These are phyloP conservation scores for Cheilosia soror DNA, from an alignment of 2,888 invertebrate species.

Conservation along the genomic window DNA sequence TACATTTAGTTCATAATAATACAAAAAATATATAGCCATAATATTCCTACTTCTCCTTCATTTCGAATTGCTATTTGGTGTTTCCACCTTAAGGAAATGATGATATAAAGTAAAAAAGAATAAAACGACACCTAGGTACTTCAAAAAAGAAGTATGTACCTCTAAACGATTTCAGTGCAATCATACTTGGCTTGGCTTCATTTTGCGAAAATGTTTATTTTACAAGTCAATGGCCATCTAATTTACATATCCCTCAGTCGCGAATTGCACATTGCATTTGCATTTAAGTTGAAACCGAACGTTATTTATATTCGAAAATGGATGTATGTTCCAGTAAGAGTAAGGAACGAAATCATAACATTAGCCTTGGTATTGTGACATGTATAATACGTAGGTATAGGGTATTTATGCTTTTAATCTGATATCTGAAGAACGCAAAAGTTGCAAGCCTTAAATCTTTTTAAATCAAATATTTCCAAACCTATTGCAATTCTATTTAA, in stretches of 20 bases:
- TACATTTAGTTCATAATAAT: no score
- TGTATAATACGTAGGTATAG: background rate
- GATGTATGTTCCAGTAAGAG: slow-evolving; percentile 8
- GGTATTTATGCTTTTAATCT: background rate
- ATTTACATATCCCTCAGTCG: slow-evolving; percentile 27
- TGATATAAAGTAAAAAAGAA: no score
- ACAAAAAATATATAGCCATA: no score
- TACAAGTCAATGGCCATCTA: slow-evolving; percentile 39
- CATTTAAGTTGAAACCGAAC: slow-evolving; percentile 8
- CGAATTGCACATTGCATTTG: slow-evolving; percentile 13
- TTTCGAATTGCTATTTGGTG: no score
- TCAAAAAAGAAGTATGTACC: no score
- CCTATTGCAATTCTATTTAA: no score
- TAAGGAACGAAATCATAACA: background rate
- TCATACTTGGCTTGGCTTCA: slow-evolving; percentile 8
- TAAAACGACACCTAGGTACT: no score
- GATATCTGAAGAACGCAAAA: background rate
- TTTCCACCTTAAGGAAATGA: no score
- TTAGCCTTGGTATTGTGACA: background rate
- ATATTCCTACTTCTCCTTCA: no score
- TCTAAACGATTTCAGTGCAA: background rate
- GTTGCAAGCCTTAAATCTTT: no score
- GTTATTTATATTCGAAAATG: slow-evolving; percentile 24
- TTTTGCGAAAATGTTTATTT: slow-evolving; percentile 10
- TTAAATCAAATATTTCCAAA: no score